Evolutionary conservation across 2,113 vertebrate genomes (phyloP).

Genomic region (Promerops cafer): DNA sequence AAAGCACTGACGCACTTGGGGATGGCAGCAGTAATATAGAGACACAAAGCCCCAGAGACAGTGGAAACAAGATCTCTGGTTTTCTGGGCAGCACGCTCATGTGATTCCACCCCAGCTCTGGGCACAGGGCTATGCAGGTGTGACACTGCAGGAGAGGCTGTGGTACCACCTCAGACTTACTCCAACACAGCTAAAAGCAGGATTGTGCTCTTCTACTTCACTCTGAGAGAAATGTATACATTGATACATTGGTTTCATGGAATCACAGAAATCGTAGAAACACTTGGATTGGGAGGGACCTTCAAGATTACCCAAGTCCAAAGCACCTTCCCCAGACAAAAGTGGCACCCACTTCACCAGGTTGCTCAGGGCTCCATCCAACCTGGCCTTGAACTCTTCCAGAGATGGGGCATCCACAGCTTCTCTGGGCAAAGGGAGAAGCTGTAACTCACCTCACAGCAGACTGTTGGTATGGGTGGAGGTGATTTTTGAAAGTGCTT

Average conservation of each 20-base stretch:
- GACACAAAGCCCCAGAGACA: neutral
- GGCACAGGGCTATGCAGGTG: neutral
- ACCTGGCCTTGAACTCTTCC: neutral
- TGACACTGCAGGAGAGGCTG: neutral
- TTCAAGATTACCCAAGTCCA: neutral
- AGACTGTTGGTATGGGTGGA: neutral
- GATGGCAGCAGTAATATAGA: neutral
- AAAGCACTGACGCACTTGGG: neutral
- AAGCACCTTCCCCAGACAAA: fast-evolving
- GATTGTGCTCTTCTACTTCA: neutral
- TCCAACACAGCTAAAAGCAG: neutral
- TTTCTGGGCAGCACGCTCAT: neutral
- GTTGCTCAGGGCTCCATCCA: neutral
- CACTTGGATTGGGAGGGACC: neutral
- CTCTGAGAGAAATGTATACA: neutral
- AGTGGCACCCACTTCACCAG: too few species aligned
- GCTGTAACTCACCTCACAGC: neutral
- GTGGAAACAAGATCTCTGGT: neutral
- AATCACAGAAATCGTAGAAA: neutral
- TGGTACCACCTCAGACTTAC: neutral
- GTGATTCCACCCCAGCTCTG: neutral
- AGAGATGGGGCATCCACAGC: neutral
- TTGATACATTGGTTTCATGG: neutral
- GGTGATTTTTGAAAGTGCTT: neutral
- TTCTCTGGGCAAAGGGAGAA: neutral